Evolutionary conservation across 2,888 invertebrate species (phyloP), one percentile per base, ranked within the genome.

Genomic region (Stenolophus ochropezus): DNA sequence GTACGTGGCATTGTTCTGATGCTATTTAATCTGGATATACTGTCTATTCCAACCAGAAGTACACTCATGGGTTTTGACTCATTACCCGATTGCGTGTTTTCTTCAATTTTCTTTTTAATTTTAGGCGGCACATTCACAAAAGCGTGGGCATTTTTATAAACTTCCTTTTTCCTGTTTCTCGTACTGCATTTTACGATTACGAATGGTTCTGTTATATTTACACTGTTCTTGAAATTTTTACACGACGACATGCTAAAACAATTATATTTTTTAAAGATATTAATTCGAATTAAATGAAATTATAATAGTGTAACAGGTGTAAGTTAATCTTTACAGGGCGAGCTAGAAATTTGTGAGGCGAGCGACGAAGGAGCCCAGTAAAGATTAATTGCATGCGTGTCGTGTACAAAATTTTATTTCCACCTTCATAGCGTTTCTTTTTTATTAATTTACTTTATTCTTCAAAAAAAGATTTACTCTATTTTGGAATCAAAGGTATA

Each of bases 1-100:
- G 96, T 96, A 85, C 92, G 91, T 0, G 94, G 94, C 93, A 97
- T 93, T 5, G 94, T 93, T 74, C 96, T 91, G 18, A 93, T 91
- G 80, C 96, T 92, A 87, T 97, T 96, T 53, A 95, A 90, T 80
- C 96, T 89, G 0, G 97, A 97, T 85, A 97, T 93, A 58, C 96
- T 95, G 87, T 97, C 97, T 85, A 97, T 94, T 49, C 97, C 97
- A 16, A 98, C 87, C 87, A 97, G 90, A 27, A 97, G 88, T 0
- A 97, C 93, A 86, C 94, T 95, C 16, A 93, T 56, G 18, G 20
- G 1, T 85, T 88, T 85, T 76, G 86, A 84, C 42, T 83, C 84
- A 27, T 84, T 83, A 74, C 83, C 23, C 83, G 49, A 81, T 84
- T 21, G 85, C 83, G 77, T 85, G 49, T 58, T 75, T n/a, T 61